Percentiles rank a stretch among this genome's conserved stretches.
Conservation (phyloP, 1,140 invertebrate species). For the Papilio dardanus region DNA sequence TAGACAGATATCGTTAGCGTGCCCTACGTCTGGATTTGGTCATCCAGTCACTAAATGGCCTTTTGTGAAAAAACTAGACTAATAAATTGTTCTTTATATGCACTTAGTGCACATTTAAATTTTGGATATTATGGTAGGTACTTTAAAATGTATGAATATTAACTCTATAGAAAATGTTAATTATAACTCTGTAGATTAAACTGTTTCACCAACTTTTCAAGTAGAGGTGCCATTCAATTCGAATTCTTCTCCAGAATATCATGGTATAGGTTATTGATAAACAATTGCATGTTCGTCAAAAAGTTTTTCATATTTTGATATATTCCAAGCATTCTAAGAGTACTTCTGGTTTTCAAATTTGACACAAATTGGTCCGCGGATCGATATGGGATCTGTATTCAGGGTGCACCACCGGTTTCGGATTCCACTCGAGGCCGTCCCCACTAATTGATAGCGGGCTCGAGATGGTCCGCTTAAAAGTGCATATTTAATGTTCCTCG, state of each 20-base stretch:
- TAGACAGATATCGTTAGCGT: slow-evolving; percentile 35
- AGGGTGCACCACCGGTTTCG: slow-evolving; percentile 26
- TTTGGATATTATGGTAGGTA: background rate
- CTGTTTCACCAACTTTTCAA: background rate
- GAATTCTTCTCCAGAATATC: no score
- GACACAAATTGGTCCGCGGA: slow-evolving; percentile 30
- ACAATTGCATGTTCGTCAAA: background rate
- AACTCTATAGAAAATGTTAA: background rate
- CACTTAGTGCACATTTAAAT: slow-evolving; percentile 13
- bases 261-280: background rate
- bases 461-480: slow-evolving; percentile 33
- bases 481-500: slow-evolving; percentile 34
- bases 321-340: background rate
- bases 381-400: slow-evolving; percentile 38
- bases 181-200: background rate
- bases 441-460: slow-evolving; percentile 37
- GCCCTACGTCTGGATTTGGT: slow-evolving; percentile 29
- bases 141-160: background rate
- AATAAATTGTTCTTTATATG: slow-evolving; percentile 25
- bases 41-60: slow-evolving; percentile 32
- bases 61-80: slow-evolving; percentile 31
- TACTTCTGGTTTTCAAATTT: slow-evolving; percentile 1
- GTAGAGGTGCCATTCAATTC: background rate
- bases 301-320: background rate
- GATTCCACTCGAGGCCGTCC: slow-evolving; percentile 32